Evolutionary conservation across 1,140 invertebrate species (phyloP).

Genomic region (Apis cerana): DNA sequence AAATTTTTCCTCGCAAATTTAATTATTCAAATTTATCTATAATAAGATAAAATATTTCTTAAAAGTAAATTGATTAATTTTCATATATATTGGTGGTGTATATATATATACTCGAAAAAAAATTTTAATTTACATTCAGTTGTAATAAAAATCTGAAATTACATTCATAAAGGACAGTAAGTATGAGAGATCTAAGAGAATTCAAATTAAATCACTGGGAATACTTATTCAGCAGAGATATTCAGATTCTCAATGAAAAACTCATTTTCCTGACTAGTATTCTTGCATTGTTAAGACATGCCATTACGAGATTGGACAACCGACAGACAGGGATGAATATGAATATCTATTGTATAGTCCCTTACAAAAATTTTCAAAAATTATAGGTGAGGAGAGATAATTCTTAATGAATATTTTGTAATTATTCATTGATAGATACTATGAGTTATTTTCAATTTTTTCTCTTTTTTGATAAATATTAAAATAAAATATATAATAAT

Average conservation of each 20-base stretch:
- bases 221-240: background rate
- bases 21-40: background rate
- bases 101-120: background rate
- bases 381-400: background rate
- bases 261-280: conserved; percentile 18
- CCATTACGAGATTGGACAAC: conserved; percentile 38
- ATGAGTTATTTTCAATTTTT: background rate
- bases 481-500: background rate
- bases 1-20: background rate
- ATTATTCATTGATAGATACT: background rate
- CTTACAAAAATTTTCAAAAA: conserved; percentile 20
- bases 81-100: background rate
- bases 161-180: conserved; percentile 5
- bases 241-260: conserved; percentile 17
- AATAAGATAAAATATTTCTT: too few relatives aligned
- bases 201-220: background rate
- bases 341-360: conserved; percentile 35
- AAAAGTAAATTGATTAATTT: background rate
- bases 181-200: conserved; percentile 4
- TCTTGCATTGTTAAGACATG: conserved; percentile 22
- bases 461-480: background rate
- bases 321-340: conserved; percentile 26
- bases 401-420: background rate
- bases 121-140: background rate
- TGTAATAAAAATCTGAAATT: background rate